phyloP scores from a whole-genome alignment of 2,113 vertebrate species.

The Lonchura striata region DNA sequence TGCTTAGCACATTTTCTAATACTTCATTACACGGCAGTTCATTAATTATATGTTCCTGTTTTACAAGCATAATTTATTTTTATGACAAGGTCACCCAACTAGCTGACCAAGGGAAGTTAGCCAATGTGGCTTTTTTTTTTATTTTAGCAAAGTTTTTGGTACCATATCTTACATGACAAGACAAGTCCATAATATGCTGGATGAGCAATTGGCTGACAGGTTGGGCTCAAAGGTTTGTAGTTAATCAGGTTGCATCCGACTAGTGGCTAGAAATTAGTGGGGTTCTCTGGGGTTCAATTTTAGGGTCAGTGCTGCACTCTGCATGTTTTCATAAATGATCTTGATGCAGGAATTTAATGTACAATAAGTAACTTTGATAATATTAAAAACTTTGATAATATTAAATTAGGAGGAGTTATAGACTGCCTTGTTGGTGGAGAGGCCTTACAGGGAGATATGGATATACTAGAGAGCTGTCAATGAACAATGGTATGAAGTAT shows the following conservation, averaged over 20 bases:
- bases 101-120: not conserved
- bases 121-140: rapidly evolving
- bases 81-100: not conserved
- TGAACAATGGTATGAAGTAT: not conserved
- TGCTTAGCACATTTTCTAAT: not conserved
- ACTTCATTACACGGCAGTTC: not conserved
- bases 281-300: not conserved
- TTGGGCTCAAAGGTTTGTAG: not conserved
- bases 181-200: not conserved
- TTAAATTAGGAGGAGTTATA: not conserved
- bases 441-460: not conserved
- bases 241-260: not conserved
- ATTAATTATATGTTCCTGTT: not conserved
- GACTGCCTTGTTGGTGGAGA: not conserved
- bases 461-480: not conserved
- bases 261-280: not conserved
- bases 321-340: not conserved
- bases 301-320: not conserved
- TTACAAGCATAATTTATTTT: not conserved
- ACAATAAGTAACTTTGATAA: not conserved
- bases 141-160: not conserved
- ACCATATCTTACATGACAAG: not conserved
- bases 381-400: not conserved
- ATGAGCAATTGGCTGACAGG: not conserved
- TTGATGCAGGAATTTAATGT: not conserved